phyloP scores from a whole-genome alignment of 2,113 vertebrate species.

The Acrocephalus kingi region DNA sequence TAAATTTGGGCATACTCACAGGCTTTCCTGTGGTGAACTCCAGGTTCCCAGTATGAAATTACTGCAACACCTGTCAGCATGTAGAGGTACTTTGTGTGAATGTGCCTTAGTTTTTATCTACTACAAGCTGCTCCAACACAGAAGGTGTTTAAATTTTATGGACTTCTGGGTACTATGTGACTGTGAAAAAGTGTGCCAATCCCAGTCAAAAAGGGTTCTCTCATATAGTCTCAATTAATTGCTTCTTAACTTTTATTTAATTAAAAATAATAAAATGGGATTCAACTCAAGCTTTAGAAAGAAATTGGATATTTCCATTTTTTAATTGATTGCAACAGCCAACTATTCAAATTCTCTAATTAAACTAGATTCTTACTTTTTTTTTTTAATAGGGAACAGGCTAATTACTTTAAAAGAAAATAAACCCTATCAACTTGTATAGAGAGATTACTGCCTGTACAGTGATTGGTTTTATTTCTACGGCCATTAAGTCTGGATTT shows the following conservation, averaged over 20 bases:
- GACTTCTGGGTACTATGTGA: background rate
- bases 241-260: background rate
- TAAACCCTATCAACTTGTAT: background rate
- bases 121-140: background rate
- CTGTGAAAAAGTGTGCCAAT: background rate
- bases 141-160: constrained; percentile 45
- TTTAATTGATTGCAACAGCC: background rate
- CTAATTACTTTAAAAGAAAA: background rate
- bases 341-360: background rate
- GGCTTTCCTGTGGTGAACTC: constrained; percentile 39
- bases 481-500: background rate
- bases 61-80: constrained; percentile 41
- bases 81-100: background rate
- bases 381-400: background rate
- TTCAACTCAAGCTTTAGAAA: background rate
- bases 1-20: constrained; percentile 31
- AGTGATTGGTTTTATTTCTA: background rate
- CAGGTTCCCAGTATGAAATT: constrained; percentile 41
- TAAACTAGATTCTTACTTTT: background rate
- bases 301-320: background rate
- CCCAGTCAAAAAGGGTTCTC: background rate
- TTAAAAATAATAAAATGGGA: background rate
- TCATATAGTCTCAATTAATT: background rate
- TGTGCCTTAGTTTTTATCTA: background rate
- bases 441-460: background rate